Conservation (phyloP, 2,797 vertebrate species). For the Falco concolor region DNA sequence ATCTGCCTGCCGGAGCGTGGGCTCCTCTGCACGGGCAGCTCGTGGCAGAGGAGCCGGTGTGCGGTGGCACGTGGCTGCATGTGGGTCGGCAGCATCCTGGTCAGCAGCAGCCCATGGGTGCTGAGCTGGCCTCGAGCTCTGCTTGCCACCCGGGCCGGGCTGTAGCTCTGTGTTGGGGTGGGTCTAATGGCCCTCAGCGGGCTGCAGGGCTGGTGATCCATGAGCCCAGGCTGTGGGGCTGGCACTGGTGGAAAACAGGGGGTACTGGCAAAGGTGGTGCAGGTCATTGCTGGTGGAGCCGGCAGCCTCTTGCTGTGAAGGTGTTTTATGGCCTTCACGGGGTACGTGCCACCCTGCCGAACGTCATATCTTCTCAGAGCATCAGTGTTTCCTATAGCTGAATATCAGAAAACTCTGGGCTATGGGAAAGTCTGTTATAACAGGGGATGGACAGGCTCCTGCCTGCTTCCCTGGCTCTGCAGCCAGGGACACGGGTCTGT, state of each 20-base stretch:
- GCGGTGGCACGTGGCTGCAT: background rate
- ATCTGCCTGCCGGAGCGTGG: slow-evolving; percentile 42
- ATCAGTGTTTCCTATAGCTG: background rate
- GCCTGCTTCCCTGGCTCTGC: background rate
- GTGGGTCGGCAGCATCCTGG: background rate
- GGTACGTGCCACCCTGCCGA: background rate
- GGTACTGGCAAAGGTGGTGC: background rate
- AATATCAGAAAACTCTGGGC: background rate
- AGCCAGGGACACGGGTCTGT: background rate
- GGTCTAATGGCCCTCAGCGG: background rate
- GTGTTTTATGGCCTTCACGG: background rate
- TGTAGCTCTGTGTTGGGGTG: background rate
- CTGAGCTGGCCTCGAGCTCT: background rate
- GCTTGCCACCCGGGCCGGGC: background rate
- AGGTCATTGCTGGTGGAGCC: fast-evolving
- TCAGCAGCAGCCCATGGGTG: background rate
- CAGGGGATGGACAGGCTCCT: background rate
- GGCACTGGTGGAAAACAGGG: background rate
- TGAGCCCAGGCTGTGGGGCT: fast-evolving
- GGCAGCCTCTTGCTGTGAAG: fast-evolving
- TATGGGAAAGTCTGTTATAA: background rate
- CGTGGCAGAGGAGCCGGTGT: background rate
- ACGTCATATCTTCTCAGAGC: background rate
- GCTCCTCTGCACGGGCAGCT: background rate
- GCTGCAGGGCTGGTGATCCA: fast-evolving